Conservation (phyloP, 30 jellyfish, hydroid and myxozoan genomes). For the Sanderia malayensis region DNA sequence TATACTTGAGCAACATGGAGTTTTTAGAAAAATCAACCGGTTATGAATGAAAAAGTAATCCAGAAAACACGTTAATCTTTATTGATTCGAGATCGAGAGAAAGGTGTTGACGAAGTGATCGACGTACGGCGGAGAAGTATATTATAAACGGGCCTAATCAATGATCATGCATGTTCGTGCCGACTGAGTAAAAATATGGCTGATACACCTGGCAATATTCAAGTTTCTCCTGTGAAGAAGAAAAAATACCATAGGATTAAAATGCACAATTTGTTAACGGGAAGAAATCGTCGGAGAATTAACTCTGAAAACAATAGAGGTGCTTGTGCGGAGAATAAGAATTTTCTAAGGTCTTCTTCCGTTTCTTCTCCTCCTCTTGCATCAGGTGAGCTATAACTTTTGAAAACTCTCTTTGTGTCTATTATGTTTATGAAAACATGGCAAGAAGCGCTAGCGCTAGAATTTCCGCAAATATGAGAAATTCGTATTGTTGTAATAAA, state of each 20-base stretch:
- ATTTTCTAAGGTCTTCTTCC: constrained; percentile 21
- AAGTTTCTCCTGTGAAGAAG: constrained; percentile 11
- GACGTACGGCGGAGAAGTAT: no score
- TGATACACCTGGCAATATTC: constrained; percentile 9
- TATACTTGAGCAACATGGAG: background rate
- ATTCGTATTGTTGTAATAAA: no score
- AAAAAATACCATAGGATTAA: constrained; percentile 25
- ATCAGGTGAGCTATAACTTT: no score
- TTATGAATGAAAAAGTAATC: background rate
- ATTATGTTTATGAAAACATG: no score
- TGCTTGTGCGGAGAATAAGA: constrained; percentile 10
- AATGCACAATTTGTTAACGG: constrained; percentile 37
- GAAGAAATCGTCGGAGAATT: constrained; percentile 44
- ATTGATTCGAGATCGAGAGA: no score
- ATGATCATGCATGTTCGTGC: no score
- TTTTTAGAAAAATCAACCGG: no score
- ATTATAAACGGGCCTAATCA: no score
- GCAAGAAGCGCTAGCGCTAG: no score
- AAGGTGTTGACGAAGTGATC: background rate
- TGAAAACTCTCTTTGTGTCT: no score
- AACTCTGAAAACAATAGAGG: constrained; percentile 27
- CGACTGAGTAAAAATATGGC: constrained; percentile 35
- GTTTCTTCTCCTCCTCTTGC: constrained; percentile 10
- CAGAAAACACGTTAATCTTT: background rate
- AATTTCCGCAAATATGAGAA: no score